Percentiles rank a stretch among this genome's conserved stretches.
Conservation (phyloP, 37 sponge, comb jelly and placozoan species). For the Agelas oroides region DNA sequence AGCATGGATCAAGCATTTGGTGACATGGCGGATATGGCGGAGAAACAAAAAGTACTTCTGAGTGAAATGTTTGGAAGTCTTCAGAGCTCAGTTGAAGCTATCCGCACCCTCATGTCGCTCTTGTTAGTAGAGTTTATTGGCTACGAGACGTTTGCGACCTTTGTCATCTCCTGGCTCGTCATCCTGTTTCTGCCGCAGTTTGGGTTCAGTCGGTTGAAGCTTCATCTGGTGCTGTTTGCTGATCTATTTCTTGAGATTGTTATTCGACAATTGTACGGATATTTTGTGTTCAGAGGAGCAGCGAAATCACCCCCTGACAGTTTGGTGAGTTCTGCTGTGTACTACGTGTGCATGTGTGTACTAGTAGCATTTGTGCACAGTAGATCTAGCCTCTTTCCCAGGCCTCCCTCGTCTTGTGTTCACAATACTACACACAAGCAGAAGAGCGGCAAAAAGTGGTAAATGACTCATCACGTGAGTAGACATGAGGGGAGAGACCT, state of each 20-base stretch:
- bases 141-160: conserved; percentile 31
- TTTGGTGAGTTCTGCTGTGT: not conserved
- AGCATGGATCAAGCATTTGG: conserved; percentile 25
- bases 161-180: conserved; percentile 26
- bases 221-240: conserved; percentile 32
- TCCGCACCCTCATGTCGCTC: conserved; percentile 46
- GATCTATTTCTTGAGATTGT: conserved; percentile 30
- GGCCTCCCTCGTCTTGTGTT: too few relatives aligned
- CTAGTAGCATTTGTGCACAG: too few relatives aligned
- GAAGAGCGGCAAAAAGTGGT: too few relatives aligned
- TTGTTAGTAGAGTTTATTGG: conserved; percentile 49
- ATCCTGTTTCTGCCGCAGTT: conserved; percentile 55
- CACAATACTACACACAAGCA: too few relatives aligned
- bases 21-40: conserved; percentile 51
- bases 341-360: too few relatives aligned
- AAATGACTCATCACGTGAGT: too few relatives aligned
- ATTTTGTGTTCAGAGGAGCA: conserved; percentile 1
- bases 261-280: conserved; percentile 20
- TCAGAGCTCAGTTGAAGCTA: conserved; percentile 19
- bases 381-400: too few relatives aligned
- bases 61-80: conserved; percentile 27
- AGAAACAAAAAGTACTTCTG: conserved; percentile 53
- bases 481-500: too few relatives aligned
- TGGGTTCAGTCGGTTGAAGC: conserved; percentile 42
- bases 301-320: not conserved